Evolutionary conservation across 2,113 vertebrate genomes (phyloP), one percentile per base, ranked within the genome.

Genomic region (Haemorhous mexicanus): DNA sequence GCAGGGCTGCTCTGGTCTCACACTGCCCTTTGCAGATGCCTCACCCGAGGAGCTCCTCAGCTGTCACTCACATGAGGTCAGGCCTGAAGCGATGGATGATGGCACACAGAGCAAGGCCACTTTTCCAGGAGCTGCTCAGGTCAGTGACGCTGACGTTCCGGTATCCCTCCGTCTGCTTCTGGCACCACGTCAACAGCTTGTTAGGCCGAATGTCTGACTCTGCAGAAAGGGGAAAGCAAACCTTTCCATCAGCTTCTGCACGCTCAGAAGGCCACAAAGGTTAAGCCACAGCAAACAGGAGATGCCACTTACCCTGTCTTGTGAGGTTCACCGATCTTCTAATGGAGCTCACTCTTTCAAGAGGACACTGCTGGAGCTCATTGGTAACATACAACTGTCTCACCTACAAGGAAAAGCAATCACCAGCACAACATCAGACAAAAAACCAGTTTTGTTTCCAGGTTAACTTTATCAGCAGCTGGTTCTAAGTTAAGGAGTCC

Each of bases 121-220:
- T 99, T 69, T 87, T 98, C 99, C 99, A 99, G 52, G 99, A 99
- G 39, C 97, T 98, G 64, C 97, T 99, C 93, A 99, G 97, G 96
- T 99, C 98, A 1, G 98, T 99, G 96, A 99, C 87, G 0, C 22
- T 89, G 62, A 99, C 98, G 0, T 98, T 98, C 73, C 96, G 97
- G 97, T 99, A 99, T 62, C 98, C 99, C 84, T 99, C 98, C 0
- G 98, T 99, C 97, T 99, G 99, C 86, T 98, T 99, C 97, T 99
- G 99, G 97, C 99, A 99, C 99, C 99, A 99, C 9, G 98, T 99
- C 91, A 99, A 82, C 83, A 99, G 98, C 91, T 99, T 98, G 53
- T 98, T 98, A 15, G 99, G 99, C 68, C 99, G 97, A 90, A 98
- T 97, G 74, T 99, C 99, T 6, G 99, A 99, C 95, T 99, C 99